These are phyloP conservation scores for Leptinotarsa peninsularis DNA, from an alignment of 2,888 invertebrate species.

Conservation along the genomic window DNA sequence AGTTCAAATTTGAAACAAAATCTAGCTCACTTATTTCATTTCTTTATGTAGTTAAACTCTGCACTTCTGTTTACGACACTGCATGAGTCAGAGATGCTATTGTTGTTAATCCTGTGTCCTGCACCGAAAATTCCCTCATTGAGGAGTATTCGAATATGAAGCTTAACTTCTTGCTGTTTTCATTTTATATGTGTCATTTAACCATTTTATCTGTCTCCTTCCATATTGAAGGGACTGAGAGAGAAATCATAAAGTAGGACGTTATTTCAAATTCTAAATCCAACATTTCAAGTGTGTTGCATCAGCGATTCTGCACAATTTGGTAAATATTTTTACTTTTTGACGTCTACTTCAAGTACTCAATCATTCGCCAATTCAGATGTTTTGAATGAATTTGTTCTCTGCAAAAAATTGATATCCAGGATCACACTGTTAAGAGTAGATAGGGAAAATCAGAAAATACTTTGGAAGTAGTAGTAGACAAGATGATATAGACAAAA, in stretches of 20 bases:
- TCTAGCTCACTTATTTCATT: too few relatives aligned
- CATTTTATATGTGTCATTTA: constrained; percentile 53
- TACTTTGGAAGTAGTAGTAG: too few relatives aligned
- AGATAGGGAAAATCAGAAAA: background rate
- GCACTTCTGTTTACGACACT: background rate
- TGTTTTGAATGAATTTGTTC: background rate
- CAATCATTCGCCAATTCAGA: background rate
- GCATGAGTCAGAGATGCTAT: constrained; percentile 54
- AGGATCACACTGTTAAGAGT: background rate
- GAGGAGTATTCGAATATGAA: constrained; percentile 61
- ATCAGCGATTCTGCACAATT: constrained; percentile 59
- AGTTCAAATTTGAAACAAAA: too few relatives aligned
- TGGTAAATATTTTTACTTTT: constrained; percentile 31
- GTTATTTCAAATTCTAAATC: constrained; percentile 23
- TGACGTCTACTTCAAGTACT: background rate
- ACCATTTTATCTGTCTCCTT: constrained; percentile 49
- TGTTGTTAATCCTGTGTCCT: constrained; percentile 64
- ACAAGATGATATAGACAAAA: too few relatives aligned
- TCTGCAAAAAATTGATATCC: background rate
- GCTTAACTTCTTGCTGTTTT: constrained; percentile 58
- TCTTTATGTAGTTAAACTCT: too few relatives aligned
- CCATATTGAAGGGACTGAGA: constrained; percentile 8
- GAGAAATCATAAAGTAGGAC: constrained; percentile 27
- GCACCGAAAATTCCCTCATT: constrained; percentile 57
- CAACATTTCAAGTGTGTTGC: constrained; percentile 48